phyloP scores from a whole-genome alignment of 2,888 invertebrate genomes.

The Drosophila picticornis region DNA sequence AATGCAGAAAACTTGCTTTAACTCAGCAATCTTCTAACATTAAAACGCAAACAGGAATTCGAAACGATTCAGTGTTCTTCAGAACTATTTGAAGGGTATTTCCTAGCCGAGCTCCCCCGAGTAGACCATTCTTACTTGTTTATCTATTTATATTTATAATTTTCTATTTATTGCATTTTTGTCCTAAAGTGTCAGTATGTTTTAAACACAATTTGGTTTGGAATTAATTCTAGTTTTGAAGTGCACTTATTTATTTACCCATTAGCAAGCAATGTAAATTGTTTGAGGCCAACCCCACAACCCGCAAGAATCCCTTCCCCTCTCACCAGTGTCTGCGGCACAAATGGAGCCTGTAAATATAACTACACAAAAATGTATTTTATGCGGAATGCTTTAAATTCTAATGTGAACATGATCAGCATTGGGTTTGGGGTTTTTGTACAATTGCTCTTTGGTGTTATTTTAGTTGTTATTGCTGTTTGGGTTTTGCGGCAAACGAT shows the following conservation, averaged over 20 bases:
- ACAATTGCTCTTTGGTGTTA: slow-evolving; percentile 13
- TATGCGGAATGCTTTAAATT: slow-evolving; percentile 41
- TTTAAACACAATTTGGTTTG: background rate
- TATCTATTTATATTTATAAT: background rate
- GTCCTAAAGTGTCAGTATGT: background rate
- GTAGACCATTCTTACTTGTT: background rate
- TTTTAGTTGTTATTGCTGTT: slow-evolving; percentile 16
- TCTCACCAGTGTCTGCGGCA: slow-evolving; percentile 5
- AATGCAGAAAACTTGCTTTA: background rate
- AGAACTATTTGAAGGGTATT: background rate
- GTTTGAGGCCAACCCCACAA: background rate
- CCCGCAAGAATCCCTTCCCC: too few species aligned
- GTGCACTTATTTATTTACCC: slow-evolving; percentile 15
- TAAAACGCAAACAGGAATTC: background rate
- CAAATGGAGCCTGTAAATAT: slow-evolving; percentile 45
- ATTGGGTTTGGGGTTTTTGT: slow-evolving; percentile 26
- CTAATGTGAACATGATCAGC: slow-evolving; percentile 57
- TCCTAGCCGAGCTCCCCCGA: background rate
- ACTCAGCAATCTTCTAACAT: background rate
- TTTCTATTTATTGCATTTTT: background rate
- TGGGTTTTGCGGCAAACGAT: slow-evolving; percentile 63
- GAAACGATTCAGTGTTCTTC: background rate
- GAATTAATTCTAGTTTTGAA: background rate
- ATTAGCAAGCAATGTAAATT: slow-evolving; percentile 35
- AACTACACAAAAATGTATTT: slow-evolving; percentile 47